Percentiles rank a stretch among this genome's conserved stretches.
Evolutionary conservation across 1,140 invertebrate species (phyloP).

Genomic region (Drosophila grimshawi): DNA sequence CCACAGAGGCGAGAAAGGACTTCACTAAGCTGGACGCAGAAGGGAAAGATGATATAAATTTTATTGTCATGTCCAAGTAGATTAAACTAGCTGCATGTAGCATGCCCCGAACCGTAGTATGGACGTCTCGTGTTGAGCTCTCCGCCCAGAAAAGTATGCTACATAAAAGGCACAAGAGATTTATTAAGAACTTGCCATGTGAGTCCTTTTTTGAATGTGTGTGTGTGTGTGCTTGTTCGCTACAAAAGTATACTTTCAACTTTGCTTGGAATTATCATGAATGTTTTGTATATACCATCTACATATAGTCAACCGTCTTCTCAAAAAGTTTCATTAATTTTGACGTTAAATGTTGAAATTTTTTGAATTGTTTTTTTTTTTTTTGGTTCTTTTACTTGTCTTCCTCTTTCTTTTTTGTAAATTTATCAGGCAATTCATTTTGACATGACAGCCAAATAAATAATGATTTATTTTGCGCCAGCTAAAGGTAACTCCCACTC

Average conservation of each 20-base stretch:
- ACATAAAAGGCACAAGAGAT: constrained; percentile 65
- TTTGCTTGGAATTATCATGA: constrained; percentile 43
- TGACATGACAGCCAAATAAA: constrained; percentile 71
- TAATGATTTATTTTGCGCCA: constrained; percentile 74
- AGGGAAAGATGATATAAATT: constrained; percentile 80
- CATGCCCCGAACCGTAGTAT: constrained; percentile 22
- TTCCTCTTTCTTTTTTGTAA: constrained; percentile 14
- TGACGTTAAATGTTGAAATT: constrained; percentile 42
- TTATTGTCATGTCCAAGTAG: constrained; percentile 83
- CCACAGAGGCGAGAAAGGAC: constrained; percentile 77
- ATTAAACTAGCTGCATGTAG: constrained; percentile 79
- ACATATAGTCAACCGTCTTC: constrained; percentile 10
- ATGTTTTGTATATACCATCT: constrained; percentile 1
- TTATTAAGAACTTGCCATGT: constrained; percentile 60
- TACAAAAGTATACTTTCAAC: constrained; percentile 60
- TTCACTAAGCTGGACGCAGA: constrained; percentile 69
- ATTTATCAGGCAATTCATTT: constrained; percentile 59
- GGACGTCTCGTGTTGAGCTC: constrained; percentile 16
- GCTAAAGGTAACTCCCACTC: constrained; percentile 31
- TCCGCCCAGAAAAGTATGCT: constrained; percentile 66
- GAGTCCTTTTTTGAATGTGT: constrained; percentile 21
- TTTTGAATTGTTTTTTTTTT: constrained; percentile 9
- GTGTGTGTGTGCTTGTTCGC: constrained; percentile 2
- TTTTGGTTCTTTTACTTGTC: constrained; percentile 9
- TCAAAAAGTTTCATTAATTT: constrained; percentile 59